Evolutionary conservation across 2,797 vertebrate species (phyloP).

Genomic region (Chaetophractus vellerosus): DNA sequence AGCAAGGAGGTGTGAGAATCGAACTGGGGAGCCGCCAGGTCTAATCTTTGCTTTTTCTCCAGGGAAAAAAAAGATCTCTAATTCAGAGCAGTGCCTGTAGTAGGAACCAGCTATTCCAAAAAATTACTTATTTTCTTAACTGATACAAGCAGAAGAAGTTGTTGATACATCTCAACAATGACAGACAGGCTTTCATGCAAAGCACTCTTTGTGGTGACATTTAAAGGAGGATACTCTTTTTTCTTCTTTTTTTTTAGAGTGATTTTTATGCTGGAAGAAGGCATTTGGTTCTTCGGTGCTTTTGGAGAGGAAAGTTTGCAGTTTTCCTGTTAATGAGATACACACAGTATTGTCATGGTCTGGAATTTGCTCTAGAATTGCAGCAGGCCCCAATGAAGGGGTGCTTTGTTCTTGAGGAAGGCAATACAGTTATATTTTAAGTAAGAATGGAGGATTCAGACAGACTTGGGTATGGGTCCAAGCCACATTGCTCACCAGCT

Average conservation of each 20-base stretch:
- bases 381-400: background rate
- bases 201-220: background rate
- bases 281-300: background rate
- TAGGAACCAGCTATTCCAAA: background rate
- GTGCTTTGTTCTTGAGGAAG: background rate
- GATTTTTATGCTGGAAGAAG: background rate
- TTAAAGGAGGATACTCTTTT: background rate
- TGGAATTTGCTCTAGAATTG: background rate
- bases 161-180: background rate
- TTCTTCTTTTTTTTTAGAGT: background rate
- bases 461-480: background rate
- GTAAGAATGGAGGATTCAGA: background rate
- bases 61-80: background rate
- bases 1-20: background rate
- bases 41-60: background rate
- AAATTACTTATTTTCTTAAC: background rate
- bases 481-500: background rate
- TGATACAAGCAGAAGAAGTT: background rate
- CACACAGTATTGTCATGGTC: background rate
- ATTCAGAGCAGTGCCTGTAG: accelerated
- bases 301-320: background rate
- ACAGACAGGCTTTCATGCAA: background rate
- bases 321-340: background rate
- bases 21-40: background rate
- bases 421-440: background rate